Conservation (phyloP, 2,888 invertebrate species). For the Arge pagana region DNA sequence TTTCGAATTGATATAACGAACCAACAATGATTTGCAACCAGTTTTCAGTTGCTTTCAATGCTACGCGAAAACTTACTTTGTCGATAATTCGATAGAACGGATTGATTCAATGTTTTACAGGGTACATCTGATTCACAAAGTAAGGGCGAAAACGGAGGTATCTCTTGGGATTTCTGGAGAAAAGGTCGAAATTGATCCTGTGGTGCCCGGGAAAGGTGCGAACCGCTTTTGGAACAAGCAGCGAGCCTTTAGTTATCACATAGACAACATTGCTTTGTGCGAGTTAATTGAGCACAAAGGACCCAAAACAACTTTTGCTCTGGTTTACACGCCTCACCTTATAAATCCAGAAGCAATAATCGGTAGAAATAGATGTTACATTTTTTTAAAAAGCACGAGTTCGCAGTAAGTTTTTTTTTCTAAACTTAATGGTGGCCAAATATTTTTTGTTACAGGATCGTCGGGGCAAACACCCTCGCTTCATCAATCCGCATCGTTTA, state of each 20-base stretch:
- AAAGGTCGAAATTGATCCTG: conserved; percentile 88
- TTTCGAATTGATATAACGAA: not conserved
- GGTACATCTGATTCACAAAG: conserved; percentile 78
- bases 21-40: not conserved
- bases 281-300: conserved; percentile 79
- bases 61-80: conserved; percentile 10
- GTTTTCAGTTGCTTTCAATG: not conserved
- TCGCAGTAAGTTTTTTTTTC: no score
- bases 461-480: conserved; percentile 47
- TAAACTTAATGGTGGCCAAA: no score
- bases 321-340: conserved; percentile 67
- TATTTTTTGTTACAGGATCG: conserved; percentile 38
- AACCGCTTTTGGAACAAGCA: conserved; percentile 65
- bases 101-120: conserved; percentile 58
- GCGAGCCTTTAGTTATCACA: conserved; percentile 82
- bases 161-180: conserved; percentile 88
- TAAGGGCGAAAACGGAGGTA: conserved; percentile 81
- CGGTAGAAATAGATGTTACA: conserved; percentile 3
- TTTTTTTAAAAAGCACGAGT: not conserved
- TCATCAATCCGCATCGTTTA: conserved; percentile 68
- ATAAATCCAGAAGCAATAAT: conserved; percentile 35
- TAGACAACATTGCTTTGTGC: conserved; percentile 87
- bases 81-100: conserved; percentile 1
- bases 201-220: conserved; percentile 57
- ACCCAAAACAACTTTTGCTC: conserved; percentile 73